Conservation (phyloP, 2,797 vertebrate species). For the Acrossocheilus fasciatus region DNA sequence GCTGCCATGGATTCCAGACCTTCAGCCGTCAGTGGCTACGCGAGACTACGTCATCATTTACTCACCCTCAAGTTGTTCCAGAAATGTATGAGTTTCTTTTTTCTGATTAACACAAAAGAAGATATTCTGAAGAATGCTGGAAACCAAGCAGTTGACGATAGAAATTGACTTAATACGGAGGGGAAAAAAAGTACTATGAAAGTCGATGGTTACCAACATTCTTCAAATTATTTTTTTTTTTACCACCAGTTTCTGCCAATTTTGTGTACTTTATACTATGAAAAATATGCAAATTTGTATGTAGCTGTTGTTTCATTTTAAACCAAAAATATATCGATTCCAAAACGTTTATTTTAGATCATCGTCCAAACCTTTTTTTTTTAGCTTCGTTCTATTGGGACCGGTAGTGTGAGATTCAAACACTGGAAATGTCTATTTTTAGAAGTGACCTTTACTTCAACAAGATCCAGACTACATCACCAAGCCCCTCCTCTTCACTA, state of each 20-base stretch:
- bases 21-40: too few species aligned
- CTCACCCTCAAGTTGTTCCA: too few species aligned
- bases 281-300: background rate
- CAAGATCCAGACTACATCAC: background rate
- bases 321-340: background rate
- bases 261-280: background rate
- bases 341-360: background rate
- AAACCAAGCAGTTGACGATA: background rate
- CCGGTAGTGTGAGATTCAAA: background rate
- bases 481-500: background rate
- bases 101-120: too few species aligned
- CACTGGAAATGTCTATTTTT: constrained; percentile 17
- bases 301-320: background rate
- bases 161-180: background rate
- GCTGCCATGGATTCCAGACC: too few species aligned
- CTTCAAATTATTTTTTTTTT: background rate
- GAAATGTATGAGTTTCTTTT: too few species aligned
- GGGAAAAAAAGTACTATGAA: background rate
- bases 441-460: constrained; percentile 15
- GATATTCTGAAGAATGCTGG: background rate
- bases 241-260: background rate
- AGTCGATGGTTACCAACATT: background rate
- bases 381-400: background rate
- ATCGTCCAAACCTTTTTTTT: background rate
- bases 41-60: too few species aligned